Percentiles rank a stretch among this genome's conserved stretches.
These are phyloP conservation scores for Myrmecobius fasciatus DNA, from an alignment of 2,113 vertebrate species.

Conservation along the genomic window DNA sequence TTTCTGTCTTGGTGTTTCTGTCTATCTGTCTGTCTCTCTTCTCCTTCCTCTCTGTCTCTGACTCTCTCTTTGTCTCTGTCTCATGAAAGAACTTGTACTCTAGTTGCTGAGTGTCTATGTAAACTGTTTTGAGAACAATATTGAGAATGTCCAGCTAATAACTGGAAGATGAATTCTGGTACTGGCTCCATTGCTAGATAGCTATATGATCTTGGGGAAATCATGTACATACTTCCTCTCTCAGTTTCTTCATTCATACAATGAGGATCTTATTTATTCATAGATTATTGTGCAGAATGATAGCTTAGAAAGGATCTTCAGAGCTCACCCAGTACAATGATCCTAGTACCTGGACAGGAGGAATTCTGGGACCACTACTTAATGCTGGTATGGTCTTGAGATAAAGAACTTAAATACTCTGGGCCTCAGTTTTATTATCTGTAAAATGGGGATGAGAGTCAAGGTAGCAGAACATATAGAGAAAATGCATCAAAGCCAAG, in stretches of 20 bases:
- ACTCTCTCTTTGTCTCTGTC: too few relatives aligned
- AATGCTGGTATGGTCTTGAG: not conserved
- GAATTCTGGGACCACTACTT: not conserved
- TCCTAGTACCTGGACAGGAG: not conserved
- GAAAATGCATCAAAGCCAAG: not conserved
- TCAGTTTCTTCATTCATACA: not conserved
- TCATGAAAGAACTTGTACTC: too few relatives aligned
- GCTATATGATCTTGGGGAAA: not conserved
- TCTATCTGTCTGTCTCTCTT: too few relatives aligned
- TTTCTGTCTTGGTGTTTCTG: too few relatives aligned
- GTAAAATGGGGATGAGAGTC: not conserved
- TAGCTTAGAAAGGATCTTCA: not conserved
- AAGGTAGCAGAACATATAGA: not conserved
- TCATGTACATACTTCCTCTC: not conserved
- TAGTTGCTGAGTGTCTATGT: not conserved
- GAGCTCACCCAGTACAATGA: not conserved
- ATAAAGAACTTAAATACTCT: not conserved
- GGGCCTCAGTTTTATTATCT: not conserved
- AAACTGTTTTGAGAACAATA: not conserved
- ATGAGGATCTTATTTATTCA: not conserved
- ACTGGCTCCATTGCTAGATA: not conserved
- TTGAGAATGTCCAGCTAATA: not conserved
- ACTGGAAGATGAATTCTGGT: not conserved
- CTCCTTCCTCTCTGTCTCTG: too few relatives aligned
- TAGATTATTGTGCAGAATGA: not conserved